Percentiles rank a stretch among this genome's conserved stretches.
These are phyloP conservation scores for Adoxophyes honmai DNA, from an alignment of 1,140 invertebrate genomes.

Conservation along the genomic window DNA sequence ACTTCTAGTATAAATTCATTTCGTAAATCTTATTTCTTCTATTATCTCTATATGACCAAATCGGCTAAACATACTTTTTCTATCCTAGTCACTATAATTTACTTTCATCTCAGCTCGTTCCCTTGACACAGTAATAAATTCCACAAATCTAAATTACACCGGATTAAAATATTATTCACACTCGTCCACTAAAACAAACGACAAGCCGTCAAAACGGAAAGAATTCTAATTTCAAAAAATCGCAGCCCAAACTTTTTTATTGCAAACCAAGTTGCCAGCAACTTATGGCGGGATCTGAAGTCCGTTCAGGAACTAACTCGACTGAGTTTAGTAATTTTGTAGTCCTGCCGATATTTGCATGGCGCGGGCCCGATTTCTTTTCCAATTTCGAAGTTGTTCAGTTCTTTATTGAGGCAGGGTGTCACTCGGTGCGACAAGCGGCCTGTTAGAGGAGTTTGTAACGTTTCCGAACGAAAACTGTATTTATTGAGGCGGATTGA, in stretches of 20 bases:
- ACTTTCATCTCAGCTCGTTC: too few species aligned
- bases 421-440: slow-evolving; percentile 37
- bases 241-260: not conserved
- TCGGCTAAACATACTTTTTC: too few species aligned
- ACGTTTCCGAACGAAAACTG: slow-evolving; percentile 6
- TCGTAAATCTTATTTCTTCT: too few species aligned
- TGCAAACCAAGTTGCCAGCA: slow-evolving; percentile 4
- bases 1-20: too few species aligned
- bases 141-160: too few species aligned
- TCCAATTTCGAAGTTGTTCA: slow-evolving; percentile 56
- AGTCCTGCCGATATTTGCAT: slow-evolving; percentile 41
- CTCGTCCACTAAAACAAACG: too few species aligned
- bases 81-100: too few species aligned
- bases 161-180: too few species aligned
- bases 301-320: slow-evolving; percentile 7
- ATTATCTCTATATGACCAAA: too few species aligned
- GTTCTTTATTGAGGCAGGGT: slow-evolving; percentile 45
- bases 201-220: not conserved
- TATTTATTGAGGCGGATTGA: not conserved
- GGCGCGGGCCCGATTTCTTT: slow-evolving; percentile 44
- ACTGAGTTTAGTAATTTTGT: slow-evolving; percentile 51
- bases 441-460: not conserved
- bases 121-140: too few species aligned
- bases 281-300: not conserved
- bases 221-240: slow-evolving; percentile 1